A percentile compares a stretch with the other conserved stretches of the same genome.
Conservation (phyloP, 2,797 vertebrate species). For the Psittacula derbiana region DNA sequence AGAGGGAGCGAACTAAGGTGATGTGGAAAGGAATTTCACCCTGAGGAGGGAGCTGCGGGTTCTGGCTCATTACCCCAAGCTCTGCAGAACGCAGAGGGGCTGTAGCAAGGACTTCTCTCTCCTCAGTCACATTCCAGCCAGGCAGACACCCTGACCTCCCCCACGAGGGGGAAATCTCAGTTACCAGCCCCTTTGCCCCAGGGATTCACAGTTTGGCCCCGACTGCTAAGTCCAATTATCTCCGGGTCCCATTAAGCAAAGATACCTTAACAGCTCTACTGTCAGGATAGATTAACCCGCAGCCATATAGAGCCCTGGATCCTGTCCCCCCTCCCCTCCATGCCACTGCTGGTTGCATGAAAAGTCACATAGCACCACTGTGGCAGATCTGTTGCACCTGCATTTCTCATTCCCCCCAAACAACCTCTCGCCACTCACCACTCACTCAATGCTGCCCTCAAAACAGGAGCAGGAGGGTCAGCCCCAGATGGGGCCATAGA, state of each 20-base stretch:
- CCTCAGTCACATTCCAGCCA: background rate
- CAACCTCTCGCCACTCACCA: background rate
- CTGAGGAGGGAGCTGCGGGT: background rate
- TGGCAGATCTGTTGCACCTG: background rate
- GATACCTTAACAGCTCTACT: slow-evolving; percentile 1
- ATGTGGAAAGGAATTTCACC: background rate
- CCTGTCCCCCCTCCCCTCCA: background rate
- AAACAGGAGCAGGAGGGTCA: rapidly evolving
- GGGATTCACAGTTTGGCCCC: background rate
- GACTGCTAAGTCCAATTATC: slow-evolving; percentile 17
- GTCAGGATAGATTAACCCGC: background rate
- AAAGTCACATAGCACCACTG: background rate
- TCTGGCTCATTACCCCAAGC: background rate
- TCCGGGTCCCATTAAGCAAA: background rate
- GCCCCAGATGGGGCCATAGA: background rate
- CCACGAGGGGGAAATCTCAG: rapidly evolving
- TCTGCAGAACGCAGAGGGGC: background rate
- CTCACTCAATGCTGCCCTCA: background rate
- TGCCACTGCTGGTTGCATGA: rapidly evolving
- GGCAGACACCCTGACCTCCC: background rate
- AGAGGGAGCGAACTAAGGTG: background rate
- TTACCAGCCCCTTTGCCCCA: background rate
- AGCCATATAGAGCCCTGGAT: background rate
- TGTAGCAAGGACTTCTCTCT: background rate
- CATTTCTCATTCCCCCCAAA: background rate